These are phyloP conservation scores for Triplophysa dalaica DNA, from an alignment of 2,113 vertebrate species.

Conservation along the genomic window DNA sequence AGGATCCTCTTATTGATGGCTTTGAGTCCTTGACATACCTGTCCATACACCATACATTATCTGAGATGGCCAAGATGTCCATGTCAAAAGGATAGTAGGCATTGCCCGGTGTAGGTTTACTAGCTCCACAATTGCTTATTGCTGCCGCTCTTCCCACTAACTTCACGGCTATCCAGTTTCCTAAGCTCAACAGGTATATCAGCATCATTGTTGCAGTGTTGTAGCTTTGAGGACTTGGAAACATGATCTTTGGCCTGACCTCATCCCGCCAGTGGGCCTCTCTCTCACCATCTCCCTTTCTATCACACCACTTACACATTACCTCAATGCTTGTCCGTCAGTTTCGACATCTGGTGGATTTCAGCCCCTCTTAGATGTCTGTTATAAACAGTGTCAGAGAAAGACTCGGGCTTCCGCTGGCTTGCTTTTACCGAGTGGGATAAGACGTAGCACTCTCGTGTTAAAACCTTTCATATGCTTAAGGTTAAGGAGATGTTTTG, in stretches of 20 bases:
- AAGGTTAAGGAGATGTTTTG: constrained; percentile 31
- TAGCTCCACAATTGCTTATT: constrained; percentile 60
- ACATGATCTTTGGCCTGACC: constrained; percentile 76
- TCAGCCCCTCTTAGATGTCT: constrained; percentile 65
- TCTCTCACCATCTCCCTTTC: constrained; percentile 22
- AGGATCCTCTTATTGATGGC: constrained; percentile 29
- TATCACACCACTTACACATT: constrained; percentile 3
- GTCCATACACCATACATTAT: constrained; percentile 42
- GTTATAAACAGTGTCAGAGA: constrained; percentile 66
- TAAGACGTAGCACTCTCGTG: constrained; percentile 58
- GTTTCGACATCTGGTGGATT: constrained; percentile 71
- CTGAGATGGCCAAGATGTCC: constrained; percentile 45
- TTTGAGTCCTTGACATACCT: constrained; percentile 58
- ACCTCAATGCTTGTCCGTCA: constrained; percentile 51
- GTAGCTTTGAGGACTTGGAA: constrained; percentile 72
- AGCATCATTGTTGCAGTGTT: constrained; percentile 72
- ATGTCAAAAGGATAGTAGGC: constrained; percentile 58
- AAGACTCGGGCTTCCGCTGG: constrained; percentile 20
- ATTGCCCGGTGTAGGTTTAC: constrained; percentile 61
- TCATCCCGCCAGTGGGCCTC: constrained; percentile 71
- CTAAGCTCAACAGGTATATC: constrained; percentile 71
- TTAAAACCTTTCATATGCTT: constrained; percentile 57
- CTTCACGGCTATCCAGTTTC: constrained; percentile 70
- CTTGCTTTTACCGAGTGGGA: constrained; percentile 54
- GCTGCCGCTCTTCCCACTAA: constrained; percentile 65